A percentile compares a stretch with the other conserved stretches of the same genome.
Conservation (phyloP, 2,113 vertebrate genomes). For the Campylorhamphus procurvoides region DNA sequence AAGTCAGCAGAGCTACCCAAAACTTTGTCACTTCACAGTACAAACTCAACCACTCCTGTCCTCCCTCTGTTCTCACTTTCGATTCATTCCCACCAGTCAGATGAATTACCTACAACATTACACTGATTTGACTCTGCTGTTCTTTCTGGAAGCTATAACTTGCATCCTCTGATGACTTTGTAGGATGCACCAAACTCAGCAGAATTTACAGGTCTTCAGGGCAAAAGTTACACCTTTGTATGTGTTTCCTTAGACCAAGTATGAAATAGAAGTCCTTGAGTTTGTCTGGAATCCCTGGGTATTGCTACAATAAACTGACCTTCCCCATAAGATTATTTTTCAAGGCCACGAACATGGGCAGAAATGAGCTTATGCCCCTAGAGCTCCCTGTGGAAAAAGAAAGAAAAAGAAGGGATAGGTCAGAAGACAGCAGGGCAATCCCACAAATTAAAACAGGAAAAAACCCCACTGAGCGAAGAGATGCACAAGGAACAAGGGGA, state of each 20-base stretch:
- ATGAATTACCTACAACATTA: neutral
- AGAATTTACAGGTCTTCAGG: neutral
- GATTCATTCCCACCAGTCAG: neutral
- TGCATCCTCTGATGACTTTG: neutral
- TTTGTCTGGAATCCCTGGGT: neutral
- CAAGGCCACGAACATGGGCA: rapidly evolving
- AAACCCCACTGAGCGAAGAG: neutral
- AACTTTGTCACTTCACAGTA: neutral
- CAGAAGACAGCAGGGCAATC: neutral
- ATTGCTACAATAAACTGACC: neutral
- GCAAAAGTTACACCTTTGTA: neutral
- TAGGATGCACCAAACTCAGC: neutral
- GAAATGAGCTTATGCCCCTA: neutral
- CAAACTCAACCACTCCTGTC: neutral
- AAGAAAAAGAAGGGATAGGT: neutral
- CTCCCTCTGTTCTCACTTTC: neutral
- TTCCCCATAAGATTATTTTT: neutral
- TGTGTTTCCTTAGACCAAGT: neutral
- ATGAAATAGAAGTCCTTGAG: neutral
- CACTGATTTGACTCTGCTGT: neutral
- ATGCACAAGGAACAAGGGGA: neutral
- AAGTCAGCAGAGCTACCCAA: neutral
- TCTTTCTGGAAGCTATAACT: neutral
- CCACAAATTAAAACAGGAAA: neutral
- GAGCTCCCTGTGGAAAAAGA: neutral